Conservation (phyloP, 1,140 invertebrate species). For the Hydropsyche tenuis region DNA sequence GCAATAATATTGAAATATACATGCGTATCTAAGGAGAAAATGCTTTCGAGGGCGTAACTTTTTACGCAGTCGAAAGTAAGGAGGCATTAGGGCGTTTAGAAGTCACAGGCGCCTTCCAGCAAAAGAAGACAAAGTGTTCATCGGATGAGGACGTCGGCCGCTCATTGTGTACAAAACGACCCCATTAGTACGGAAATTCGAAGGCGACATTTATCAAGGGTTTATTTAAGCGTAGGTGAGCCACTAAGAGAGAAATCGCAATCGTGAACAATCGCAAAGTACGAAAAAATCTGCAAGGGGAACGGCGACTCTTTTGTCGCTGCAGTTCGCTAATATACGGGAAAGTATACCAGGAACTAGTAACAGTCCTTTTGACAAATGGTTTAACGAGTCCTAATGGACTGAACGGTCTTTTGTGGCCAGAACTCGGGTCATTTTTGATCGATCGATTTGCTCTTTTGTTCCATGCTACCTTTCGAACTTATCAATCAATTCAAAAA, state of each 20-base stretch:
- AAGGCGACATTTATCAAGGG: slow-evolving; percentile 36
- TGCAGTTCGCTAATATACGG: slow-evolving; percentile 33
- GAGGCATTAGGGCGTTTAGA: background rate
- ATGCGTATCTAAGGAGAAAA: no score
- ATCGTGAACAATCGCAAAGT: slow-evolving; percentile 33
- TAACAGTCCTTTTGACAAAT: slow-evolving; percentile 44
- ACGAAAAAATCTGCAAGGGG: slow-evolving; percentile 43
- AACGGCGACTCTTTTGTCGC: slow-evolving; percentile 34
- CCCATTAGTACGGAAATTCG: slow-evolving; percentile 37
- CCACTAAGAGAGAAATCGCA: slow-evolving; percentile 29
- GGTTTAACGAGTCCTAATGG: slow-evolving; percentile 39
- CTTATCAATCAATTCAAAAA: no score
- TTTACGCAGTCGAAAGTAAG: no score
- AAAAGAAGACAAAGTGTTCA: slow-evolving; percentile 37
- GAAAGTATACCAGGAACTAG: background rate
- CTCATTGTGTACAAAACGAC: slow-evolving; percentile 46
- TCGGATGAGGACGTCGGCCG: slow-evolving; percentile 34
- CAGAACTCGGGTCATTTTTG: no score
- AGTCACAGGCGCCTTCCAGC: background rate
- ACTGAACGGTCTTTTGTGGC: background rate
- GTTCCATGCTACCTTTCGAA: no score
- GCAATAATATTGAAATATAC: no score
- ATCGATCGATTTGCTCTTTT: no score
- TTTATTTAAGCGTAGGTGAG: slow-evolving; percentile 29
- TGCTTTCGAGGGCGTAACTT: no score